These are phyloP conservation scores for Drosophila setifemur DNA, from an alignment of 1,140 invertebrate genomes.

Conservation along the genomic window DNA sequence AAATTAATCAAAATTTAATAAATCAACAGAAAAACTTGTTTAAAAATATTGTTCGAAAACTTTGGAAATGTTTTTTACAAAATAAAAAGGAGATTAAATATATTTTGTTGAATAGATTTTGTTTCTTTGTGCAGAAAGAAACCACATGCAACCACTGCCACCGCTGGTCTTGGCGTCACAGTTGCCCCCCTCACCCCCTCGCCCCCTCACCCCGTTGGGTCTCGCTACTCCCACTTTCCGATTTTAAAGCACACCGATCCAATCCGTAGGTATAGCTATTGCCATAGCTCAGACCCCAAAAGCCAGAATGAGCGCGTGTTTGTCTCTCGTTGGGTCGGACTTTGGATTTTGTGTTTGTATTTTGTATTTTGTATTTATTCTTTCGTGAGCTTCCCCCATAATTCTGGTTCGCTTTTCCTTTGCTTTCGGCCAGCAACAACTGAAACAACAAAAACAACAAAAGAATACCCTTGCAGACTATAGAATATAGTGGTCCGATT, in stretches of 20 bases:
- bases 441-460: background rate
- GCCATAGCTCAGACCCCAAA: too few relatives aligned
- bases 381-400: slow-evolving; percentile 74
- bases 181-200: background rate
- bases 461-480: too few relatives aligned
- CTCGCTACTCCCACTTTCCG: too few relatives aligned
- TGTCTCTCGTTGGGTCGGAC: slow-evolving; percentile 51
- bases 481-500: too few relatives aligned
- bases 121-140: background rate
- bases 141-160: slow-evolving; percentile 18
- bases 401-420: slow-evolving; percentile 38
- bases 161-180: slow-evolving; percentile 20
- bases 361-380: slow-evolving; percentile 51
- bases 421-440: slow-evolving; percentile 13
- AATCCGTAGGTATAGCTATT: too few relatives aligned
- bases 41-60: too few relatives aligned
- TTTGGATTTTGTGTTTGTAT: slow-evolving; percentile 36
- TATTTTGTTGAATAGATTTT: background rate
- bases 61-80: too few relatives aligned
- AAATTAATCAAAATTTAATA: too few relatives aligned
- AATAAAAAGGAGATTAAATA: too few relatives aligned
- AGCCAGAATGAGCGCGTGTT: slow-evolving; percentile 53
- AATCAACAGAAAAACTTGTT: too few relatives aligned
- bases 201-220: background rate
- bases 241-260: background rate